Percentiles rank a stretch among this genome's conserved stretches.
phyloP scores from a whole-genome alignment of 2,797 vertebrate species.

The Mus caroli region DNA sequence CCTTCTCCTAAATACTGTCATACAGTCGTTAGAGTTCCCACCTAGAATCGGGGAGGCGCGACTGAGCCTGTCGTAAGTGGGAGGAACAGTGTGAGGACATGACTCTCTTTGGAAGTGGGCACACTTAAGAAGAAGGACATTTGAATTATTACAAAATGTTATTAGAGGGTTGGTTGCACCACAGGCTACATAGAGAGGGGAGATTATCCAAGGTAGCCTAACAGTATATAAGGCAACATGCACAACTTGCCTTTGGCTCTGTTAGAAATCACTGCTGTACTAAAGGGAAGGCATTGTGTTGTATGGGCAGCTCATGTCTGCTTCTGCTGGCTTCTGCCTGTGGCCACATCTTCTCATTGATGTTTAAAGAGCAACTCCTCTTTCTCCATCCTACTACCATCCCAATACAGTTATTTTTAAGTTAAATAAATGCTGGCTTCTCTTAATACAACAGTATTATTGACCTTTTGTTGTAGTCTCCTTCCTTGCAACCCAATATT shows the following conservation, averaged over 20 bases:
- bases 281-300: neutral
- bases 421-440: neutral
- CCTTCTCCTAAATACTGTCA: neutral
- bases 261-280: neutral
- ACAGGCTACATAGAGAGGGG: neutral
- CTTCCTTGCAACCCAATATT: neutral
- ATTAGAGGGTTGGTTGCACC: neutral
- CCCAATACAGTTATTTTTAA: neutral
- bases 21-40: neutral
- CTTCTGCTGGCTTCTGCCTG: neutral
- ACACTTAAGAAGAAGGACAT: neutral
- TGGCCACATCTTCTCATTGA: neutral
- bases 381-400: neutral
- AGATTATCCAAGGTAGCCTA: neutral
- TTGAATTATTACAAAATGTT: neutral
- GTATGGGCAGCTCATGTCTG: neutral
- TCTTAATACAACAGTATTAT: neutral
- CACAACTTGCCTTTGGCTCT: neutral
- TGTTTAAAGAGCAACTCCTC: neutral
- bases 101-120: neutral
- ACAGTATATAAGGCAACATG: neutral
- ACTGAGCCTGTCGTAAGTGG: neutral
- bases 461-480: neutral
- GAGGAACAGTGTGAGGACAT: neutral
- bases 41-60: accelerated